Conservation (phyloP, 2,888 invertebrate genomes). For the Drosophila suboccidentalis region DNA sequence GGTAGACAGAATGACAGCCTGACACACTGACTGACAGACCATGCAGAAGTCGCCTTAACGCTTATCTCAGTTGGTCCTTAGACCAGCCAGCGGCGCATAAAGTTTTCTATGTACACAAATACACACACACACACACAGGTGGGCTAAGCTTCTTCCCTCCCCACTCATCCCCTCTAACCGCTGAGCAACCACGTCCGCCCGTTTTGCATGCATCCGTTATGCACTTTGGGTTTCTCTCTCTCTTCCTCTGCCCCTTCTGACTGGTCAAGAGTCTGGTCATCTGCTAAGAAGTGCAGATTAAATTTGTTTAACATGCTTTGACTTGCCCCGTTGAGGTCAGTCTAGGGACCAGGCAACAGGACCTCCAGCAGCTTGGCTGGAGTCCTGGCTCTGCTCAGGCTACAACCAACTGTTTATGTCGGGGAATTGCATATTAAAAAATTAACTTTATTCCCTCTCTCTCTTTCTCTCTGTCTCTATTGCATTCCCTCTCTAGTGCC, state of each 20-base stretch:
- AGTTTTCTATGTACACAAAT: conserved; percentile 38
- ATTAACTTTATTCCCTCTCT: conserved; percentile 69
- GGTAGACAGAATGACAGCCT: conserved; percentile 23
- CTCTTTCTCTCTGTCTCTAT: background rate
- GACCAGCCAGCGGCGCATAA: conserved; percentile 48
- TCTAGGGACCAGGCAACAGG: conserved; percentile 23
- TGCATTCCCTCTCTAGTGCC: background rate
- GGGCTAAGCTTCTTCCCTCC: conserved; percentile 15
- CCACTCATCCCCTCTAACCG: background rate
- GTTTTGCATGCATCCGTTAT: conserved; percentile 36
- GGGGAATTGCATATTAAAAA: conserved; percentile 78
- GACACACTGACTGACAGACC: conserved; percentile 59
- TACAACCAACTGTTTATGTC: conserved; percentile 36
- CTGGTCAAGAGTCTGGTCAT: conserved; percentile 50
- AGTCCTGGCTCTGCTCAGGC: background rate
- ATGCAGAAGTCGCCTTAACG: conserved; percentile 47
- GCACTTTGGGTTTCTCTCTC: conserved; percentile 2
- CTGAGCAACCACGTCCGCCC: conserved; percentile 62
- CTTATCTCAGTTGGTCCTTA: conserved; percentile 57
- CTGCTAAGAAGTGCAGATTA: conserved; percentile 79
- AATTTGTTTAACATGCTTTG: conserved; percentile 81
- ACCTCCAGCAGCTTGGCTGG: conserved; percentile 1
- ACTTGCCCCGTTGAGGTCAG: conserved; percentile 61
- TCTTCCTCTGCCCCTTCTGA: background rate
- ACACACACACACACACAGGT: conserved; percentile 43